Conservation (phyloP, 2,113 vertebrate species). For the Aphyosemion australe region DNA sequence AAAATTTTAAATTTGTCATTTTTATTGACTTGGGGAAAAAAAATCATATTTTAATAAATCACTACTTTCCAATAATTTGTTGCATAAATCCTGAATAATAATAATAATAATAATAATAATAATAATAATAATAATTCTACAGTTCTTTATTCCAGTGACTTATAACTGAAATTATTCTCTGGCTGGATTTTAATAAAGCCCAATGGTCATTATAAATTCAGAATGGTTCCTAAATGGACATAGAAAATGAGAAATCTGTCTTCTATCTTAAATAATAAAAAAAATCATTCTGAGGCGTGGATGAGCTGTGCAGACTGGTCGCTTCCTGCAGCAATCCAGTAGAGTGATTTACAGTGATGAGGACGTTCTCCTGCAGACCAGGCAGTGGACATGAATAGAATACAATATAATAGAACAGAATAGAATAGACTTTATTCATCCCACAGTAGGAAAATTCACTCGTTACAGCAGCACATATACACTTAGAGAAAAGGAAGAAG, state of each 20-base stretch:
- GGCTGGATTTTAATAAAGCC: slow-evolving; percentile 31
- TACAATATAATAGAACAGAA: no score
- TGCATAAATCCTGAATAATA: neutral
- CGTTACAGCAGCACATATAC: no score
- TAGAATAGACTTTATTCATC: no score
- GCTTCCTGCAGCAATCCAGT: slow-evolving; percentile 75
- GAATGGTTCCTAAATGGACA: slow-evolving; percentile 46
- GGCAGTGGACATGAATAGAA: slow-evolving; percentile 73
- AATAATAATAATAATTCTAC: neutral
- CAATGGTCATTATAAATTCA: slow-evolving; percentile 37
- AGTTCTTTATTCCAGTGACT: slow-evolving; percentile 28
- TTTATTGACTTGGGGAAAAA: no score
- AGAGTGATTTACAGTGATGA: slow-evolving; percentile 81
- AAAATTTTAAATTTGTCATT: no score
- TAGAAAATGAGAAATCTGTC: slow-evolving; percentile 27
- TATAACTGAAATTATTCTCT: slow-evolving; percentile 28
- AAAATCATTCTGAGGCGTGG: slow-evolving; percentile 56
- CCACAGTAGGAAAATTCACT: no score
- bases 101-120: slow-evolving; percentile 2
- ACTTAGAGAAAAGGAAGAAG: no score
- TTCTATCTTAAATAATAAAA: slow-evolving; percentile 60
- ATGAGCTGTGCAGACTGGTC: slow-evolving; percentile 48
- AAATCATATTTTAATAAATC: no score
- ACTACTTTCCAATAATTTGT: no score
- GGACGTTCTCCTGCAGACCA: slow-evolving; percentile 71